phyloP scores from a whole-genome alignment of 2,797 vertebrate species.

The Xerus rutilus region DNA sequence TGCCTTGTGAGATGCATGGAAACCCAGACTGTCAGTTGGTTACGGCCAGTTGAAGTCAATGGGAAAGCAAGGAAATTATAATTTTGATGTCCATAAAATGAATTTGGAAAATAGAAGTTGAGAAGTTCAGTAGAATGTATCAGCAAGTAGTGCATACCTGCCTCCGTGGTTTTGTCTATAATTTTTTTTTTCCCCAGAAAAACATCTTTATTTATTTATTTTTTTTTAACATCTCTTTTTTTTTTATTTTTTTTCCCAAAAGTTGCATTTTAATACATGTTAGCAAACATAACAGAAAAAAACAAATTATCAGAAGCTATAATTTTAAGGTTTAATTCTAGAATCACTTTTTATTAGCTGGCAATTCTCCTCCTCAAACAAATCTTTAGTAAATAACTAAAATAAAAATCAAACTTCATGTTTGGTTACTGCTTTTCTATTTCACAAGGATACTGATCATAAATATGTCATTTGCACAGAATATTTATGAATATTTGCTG shows the following conservation, averaged over 20 bases:
- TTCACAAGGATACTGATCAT: constrained; percentile 40
- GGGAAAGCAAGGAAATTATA: neutral
- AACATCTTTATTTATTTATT: too few relatives aligned
- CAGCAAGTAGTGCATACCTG: neutral
- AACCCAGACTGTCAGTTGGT: neutral
- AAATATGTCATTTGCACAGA: neutral
- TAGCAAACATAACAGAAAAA: too few relatives aligned
- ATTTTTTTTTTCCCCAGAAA: too few relatives aligned
- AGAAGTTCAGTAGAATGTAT: neutral
- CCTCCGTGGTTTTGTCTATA: neutral
- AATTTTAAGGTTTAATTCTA: constrained; percentile 45
- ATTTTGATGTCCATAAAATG: neutral
- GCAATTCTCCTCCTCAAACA: neutral
- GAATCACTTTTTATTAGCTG: constrained; percentile 3
- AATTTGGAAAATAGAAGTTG: neutral
- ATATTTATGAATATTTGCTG: neutral
- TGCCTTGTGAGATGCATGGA: neutral
- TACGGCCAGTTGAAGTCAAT: neutral
- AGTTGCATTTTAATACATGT: too few relatives aligned
- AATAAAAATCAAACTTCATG: constrained; percentile 40
- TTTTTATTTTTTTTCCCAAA: too few relatives aligned
- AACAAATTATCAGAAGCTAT: too few relatives aligned
- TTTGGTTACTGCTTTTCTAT: constrained; percentile 52
- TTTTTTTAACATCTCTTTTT: too few relatives aligned
- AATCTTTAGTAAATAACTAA: neutral